Evolutionary conservation across 2,888 invertebrate genomes (phyloP), one percentile per base, ranked within the genome.

Genomic region (Odontothrips loti): DNA sequence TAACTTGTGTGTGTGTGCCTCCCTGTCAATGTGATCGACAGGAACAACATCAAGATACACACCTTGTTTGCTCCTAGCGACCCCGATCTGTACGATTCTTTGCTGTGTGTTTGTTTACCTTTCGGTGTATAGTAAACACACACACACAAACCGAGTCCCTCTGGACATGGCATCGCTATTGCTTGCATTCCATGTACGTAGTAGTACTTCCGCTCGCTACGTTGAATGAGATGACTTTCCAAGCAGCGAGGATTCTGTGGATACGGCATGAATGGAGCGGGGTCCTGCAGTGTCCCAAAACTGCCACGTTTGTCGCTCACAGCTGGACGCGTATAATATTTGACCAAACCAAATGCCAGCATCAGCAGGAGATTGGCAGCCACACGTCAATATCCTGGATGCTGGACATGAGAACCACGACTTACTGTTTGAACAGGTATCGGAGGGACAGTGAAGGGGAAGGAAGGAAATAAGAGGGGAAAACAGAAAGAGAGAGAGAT

Each of bases 351-450:
- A 43, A 43, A 43, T 43, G 34, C 34, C 34, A 43, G 34, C 34
- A 43, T 6, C 34, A 43, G 34, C 34, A 43, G 34, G 34, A 4
- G 34, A 43, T 6, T 43, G 34, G 34, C 34, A 43, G 34, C 34
- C n/a, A n/a, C n/a, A n/a, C n/a, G n/a, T n/a, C n/a, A n/a, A n/a
- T n/a, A n/a, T n/a, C 34, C 3, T 43, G 34, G 34, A 43, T 6
- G 6, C 3, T 2, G 34, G 3, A 43, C 34, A 43, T 43, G 34
- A 43, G 34, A 4, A 6, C 34, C 34, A 17, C 58, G 20, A n/a
- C 58, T 15, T 80, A 80, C n/a, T 80, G 51, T 80, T 51, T 80
- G 51, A 51, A 80, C 51, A 80, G 47, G 51, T 80, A 27, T 80
- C 34, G 27, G 68, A 68, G 27, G 23, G 27, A 12, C 12, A 27